Percentiles rank a stretch among this genome's conserved stretches.
phyloP scores from a whole-genome alignment of 2,113 vertebrate species.

The Elanus axillaris region DNA sequence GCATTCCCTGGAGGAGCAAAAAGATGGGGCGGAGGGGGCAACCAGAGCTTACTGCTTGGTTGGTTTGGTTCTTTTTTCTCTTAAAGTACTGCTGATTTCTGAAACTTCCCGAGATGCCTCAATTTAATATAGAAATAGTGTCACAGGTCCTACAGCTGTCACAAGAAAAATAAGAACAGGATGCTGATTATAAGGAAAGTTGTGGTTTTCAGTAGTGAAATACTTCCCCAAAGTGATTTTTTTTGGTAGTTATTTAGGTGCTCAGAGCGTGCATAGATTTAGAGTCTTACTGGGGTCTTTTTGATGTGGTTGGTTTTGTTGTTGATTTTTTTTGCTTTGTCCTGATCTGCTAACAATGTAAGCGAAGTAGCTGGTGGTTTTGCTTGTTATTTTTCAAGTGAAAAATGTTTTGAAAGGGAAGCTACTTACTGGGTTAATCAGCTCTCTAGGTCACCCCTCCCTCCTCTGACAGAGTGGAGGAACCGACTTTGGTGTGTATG shows the following conservation, averaged over 20 bases:
- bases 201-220: not conserved
- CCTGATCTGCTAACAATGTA: not conserved
- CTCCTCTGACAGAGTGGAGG: not conserved
- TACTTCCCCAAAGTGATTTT: not conserved
- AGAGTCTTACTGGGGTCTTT: not conserved
- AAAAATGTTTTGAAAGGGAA: not conserved
- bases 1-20: not conserved
- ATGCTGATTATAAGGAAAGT: not conserved
- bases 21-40: not conserved
- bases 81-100: not conserved
- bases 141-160: not conserved
- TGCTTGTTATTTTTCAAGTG: not conserved
- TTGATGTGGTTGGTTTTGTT: not conserved
- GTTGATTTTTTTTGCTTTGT: not conserved
- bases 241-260: not conserved
- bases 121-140: not conserved
- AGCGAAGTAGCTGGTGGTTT: not conserved
- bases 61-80: too few species aligned
- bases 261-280: not conserved
- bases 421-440: not conserved
- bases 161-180: not conserved
- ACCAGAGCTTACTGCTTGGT: not conserved
- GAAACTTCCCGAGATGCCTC: not conserved
- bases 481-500: fast-evolving
- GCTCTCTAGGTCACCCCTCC: not conserved